Evolutionary conservation across 2,113 vertebrate species (phyloP), one percentile per base, ranked within the genome.

Genomic region (Anhinga anhinga): DNA sequence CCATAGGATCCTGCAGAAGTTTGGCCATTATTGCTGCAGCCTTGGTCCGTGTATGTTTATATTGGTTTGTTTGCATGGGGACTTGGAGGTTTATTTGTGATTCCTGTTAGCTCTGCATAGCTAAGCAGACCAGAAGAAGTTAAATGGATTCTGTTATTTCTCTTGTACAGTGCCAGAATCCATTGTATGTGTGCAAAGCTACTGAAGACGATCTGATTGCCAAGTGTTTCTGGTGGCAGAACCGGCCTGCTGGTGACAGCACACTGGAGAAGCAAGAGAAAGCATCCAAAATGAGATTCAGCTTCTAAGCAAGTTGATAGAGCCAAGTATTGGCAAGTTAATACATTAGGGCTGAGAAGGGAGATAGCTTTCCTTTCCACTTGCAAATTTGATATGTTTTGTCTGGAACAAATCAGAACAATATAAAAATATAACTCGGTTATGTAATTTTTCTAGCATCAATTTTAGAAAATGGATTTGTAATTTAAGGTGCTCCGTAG

Each of bases 371-470:
- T 93, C 71, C 76, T 65, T 95, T 76, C 93, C 82, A 82, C 45
- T 94, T 89, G 49, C 93, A 89, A 96, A 93, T 89, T 65, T 65
- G 74, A 87, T 88, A 79, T 26, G 30, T 82, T 95, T 92, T 82
- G 78, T 91, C 94, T 97, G 93, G 89, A 95, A 91, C 14, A 80
- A 95, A 95, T 96, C 80, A 85, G 70, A 91, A 84, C 73, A 86
- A 56, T 78, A 84, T 45, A 69, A 95, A 91, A 94, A 90, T 85
- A 58, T 47, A 45, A 80, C 66, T 65, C 13, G 26, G 62, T 76
- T 32, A 61, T 91, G 58, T 76, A 11, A 61, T 84, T 93, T 93
- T 82, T 66, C 78, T 77, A 87, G 53, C 40, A 76, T 77, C 38
- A 11, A 7, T 25, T 90, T 95, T 89, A 56, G 83, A 86, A 86